Conservation (phyloP, 1,140 invertebrate species). For the Calephelis virginiensis region DNA sequence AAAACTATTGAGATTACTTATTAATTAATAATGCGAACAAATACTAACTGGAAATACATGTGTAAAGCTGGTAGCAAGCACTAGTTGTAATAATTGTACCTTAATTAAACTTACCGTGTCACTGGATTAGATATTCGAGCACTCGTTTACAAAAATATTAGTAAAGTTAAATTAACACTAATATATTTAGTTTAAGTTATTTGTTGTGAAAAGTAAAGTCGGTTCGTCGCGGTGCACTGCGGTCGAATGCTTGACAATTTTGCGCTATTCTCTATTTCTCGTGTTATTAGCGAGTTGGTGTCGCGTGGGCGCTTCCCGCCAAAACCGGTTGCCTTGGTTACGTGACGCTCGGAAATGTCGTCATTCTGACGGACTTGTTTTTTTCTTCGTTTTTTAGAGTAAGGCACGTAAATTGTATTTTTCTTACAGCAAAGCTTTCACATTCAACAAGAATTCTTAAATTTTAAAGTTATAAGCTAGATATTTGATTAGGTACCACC, state of each 20-base stretch:
- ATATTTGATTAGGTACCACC: too few relatives aligned
- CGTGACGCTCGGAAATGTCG: slow-evolving; percentile 45
- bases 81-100: too few relatives aligned
- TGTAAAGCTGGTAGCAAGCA: too few relatives aligned
- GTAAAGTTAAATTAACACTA: slow-evolving; percentile 29
- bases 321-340: slow-evolving; percentile 69
- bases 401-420: neutral
- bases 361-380: slow-evolving; percentile 33
- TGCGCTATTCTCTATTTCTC: slow-evolving; percentile 32
- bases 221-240: slow-evolving; percentile 68
- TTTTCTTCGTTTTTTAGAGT: neutral
- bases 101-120: slow-evolving; percentile 12
- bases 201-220: slow-evolving; percentile 57
- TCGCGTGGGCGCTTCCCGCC: slow-evolving; percentile 64
- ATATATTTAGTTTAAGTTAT: slow-evolving; percentile 52
- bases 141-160: slow-evolving; percentile 1
- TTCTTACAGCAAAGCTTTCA: too few relatives aligned
- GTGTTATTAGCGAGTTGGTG: slow-evolving; percentile 31
- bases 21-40: too few relatives aligned
- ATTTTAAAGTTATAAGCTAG: too few relatives aligned
- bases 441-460: too few relatives aligned
- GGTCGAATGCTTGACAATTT: slow-evolving; percentile 60
- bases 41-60: too few relatives aligned
- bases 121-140: slow-evolving; percentile 3
- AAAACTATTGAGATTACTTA: too few relatives aligned